These are phyloP conservation scores for Characodon lateralis DNA, from an alignment of 2,797 vertebrate species.

Conservation along the genomic window DNA sequence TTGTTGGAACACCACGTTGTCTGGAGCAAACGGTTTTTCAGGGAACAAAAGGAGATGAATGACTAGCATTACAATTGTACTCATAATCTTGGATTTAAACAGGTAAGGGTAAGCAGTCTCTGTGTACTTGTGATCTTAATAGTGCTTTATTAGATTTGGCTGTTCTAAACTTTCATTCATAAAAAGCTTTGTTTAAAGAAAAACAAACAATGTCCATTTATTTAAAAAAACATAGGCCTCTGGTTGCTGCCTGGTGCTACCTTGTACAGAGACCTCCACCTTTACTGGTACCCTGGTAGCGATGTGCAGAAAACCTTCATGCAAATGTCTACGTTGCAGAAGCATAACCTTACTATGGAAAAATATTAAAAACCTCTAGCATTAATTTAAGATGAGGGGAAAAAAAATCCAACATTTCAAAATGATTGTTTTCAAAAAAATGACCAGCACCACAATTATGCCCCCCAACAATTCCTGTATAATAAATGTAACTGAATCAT, in stretches of 20 bases:
- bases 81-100: not conserved
- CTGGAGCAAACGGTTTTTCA: not conserved
- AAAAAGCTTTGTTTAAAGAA: not conserved
- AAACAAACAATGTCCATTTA: not conserved
- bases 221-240: not conserved
- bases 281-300: not conserved
- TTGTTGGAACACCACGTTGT: not conserved
- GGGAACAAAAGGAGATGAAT: slow-evolving; percentile 3
- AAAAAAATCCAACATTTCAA: too few species aligned
- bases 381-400: not conserved
- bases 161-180: not conserved
- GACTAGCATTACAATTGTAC: not conserved
- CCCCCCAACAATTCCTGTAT: too few species aligned
- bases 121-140: not conserved
- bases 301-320: not conserved
- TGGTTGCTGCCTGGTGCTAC: not conserved
- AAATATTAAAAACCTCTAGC: not conserved
- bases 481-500: too few species aligned
- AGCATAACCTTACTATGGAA: not conserved
- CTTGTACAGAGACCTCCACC: not conserved
- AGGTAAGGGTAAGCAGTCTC: not conserved
- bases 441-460: too few species aligned
- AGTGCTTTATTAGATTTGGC: not conserved
- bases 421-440: too few species aligned
- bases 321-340: not conserved